Conservation (phyloP, 2,113 vertebrate genomes). For the Oreocharis arfaki region DNA sequence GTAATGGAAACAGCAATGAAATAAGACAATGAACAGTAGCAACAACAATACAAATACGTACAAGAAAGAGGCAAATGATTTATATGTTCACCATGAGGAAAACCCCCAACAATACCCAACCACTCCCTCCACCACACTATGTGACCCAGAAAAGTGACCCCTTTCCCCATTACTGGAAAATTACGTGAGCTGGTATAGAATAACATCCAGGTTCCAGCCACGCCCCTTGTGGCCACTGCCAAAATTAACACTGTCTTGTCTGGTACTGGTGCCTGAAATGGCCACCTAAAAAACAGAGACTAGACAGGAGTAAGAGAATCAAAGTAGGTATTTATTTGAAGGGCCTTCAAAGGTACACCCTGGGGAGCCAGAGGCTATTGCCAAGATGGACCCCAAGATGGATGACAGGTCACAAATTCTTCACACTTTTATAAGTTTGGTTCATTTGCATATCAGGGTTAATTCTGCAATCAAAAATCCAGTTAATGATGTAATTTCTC, state of each 20-base stretch:
- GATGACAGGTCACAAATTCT: too few species aligned
- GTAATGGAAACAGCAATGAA: not conserved
- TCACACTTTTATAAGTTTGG: too few species aligned
- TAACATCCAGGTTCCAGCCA: not conserved
- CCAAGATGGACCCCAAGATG: too few species aligned
- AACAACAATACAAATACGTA: not conserved
- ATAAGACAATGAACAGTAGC: not conserved
- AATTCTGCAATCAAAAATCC: too few species aligned
- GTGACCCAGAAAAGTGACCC: not conserved
- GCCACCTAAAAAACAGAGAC: too few species aligned
- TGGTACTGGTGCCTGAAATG: too few species aligned
- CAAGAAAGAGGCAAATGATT: not conserved
- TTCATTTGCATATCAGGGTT: too few species aligned
- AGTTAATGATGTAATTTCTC: too few species aligned
- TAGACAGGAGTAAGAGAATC: too few species aligned
- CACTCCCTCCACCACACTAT: not conserved
- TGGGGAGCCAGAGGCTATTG: too few species aligned
- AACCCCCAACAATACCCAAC: not conserved
- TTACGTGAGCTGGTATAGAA: not conserved
- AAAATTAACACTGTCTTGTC: not conserved
- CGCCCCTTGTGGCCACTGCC: not conserved
- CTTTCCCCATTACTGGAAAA: not conserved
- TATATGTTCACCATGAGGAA: not conserved
- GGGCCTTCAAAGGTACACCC: too few species aligned
- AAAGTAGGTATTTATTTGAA: too few species aligned